phyloP scores from a whole-genome alignment of 2,113 vertebrate species.

The Peucedramus taeniatus region DNA sequence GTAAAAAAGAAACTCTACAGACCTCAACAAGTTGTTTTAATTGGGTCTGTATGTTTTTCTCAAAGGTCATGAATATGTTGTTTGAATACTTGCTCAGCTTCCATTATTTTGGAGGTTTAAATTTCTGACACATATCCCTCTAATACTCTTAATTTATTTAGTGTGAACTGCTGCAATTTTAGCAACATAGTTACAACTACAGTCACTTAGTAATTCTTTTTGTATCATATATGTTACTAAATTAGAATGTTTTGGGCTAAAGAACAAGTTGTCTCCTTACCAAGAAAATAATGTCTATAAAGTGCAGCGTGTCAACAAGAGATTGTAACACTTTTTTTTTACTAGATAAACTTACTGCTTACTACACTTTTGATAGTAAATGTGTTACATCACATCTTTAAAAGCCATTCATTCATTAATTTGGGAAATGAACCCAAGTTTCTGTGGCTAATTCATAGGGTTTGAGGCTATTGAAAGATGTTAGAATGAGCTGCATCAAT shows the following conservation, averaged over 20 bases:
- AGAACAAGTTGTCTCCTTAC: background rate
- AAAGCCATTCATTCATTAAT: background rate
- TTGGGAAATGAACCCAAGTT: background rate
- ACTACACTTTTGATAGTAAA: background rate
- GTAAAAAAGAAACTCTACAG: background rate
- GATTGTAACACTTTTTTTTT: background rate
- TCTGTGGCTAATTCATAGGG: background rate
- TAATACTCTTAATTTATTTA: slow-evolving; percentile 42
- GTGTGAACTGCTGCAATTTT: background rate
- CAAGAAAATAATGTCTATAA: background rate
- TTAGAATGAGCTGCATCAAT: background rate
- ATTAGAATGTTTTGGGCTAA: background rate
- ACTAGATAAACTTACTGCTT: background rate
- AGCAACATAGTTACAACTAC: background rate
- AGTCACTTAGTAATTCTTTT: background rate
- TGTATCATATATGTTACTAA: background rate
- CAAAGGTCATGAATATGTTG: background rate
- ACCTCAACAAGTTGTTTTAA: background rate
- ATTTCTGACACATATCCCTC: background rate
- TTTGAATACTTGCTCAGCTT: background rate
- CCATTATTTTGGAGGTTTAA: background rate
- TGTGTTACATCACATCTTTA: background rate
- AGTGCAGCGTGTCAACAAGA: background rate
- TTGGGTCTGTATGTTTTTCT: background rate
- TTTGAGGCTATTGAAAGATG: background rate